These are phyloP conservation scores for Trichonephila clavata DNA, from an alignment of 1,140 invertebrate species.

Conservation along the genomic window DNA sequence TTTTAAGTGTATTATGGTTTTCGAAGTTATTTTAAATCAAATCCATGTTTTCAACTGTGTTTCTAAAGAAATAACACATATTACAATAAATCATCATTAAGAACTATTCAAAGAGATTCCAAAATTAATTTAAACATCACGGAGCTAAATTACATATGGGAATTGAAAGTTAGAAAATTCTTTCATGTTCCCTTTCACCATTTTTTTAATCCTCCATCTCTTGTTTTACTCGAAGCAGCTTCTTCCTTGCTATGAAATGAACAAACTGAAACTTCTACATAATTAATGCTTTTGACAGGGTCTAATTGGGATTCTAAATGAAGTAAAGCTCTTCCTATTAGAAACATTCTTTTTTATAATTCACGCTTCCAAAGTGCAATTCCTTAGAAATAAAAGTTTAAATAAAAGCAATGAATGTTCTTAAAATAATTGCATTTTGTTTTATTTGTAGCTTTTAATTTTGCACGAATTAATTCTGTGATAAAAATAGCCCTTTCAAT, in stretches of 20 bases:
- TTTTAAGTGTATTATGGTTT: too few relatives aligned
- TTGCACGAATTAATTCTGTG: too few relatives aligned
- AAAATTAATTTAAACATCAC: slow-evolving; percentile 25
- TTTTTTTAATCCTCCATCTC: neutral
- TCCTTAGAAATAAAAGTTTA: too few relatives aligned
- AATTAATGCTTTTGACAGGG: neutral
- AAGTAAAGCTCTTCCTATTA: neutral
- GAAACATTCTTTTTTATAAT: neutral
- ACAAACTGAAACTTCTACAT: neutral
- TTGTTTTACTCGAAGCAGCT: neutral
- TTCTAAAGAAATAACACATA: neutral
- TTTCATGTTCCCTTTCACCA: neutral
- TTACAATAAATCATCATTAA: neutral
- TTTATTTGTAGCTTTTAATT: too few relatives aligned
- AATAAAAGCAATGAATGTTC: too few relatives aligned
- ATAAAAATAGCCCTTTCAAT: too few relatives aligned
- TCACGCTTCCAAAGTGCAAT: too few relatives aligned
- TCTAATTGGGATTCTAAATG: neutral
- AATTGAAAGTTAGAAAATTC: slow-evolving; percentile 22
- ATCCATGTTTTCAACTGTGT: too few relatives aligned
- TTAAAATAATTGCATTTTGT: too few relatives aligned
- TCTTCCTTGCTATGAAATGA: neutral
- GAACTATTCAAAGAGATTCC: neutral
- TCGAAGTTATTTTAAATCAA: too few relatives aligned
- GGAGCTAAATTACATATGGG: neutral